A percentile compares a stretch with the other conserved stretches of the same genome.
Conservation (phyloP, 2,888 invertebrate species). For the Acheta domesticus region DNA sequence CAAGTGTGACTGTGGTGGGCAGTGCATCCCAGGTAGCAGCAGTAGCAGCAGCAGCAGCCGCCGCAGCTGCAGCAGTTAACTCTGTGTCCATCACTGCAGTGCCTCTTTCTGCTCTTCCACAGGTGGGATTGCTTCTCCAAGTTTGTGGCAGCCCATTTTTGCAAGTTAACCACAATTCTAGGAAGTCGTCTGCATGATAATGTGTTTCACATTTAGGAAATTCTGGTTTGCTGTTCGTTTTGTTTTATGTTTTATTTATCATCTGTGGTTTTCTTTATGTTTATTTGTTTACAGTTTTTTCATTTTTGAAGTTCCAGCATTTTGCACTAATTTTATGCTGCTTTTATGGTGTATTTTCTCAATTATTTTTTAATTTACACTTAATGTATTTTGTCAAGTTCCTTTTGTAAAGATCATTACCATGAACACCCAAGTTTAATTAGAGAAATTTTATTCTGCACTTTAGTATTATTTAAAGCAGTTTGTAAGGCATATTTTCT, state of each 20-base stretch:
- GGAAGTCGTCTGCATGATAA: not conserved
- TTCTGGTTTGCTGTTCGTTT: not conserved
- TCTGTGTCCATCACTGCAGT: slow-evolving; percentile 32
- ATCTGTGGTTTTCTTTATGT: not conserved
- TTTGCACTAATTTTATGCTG: too few species aligned
- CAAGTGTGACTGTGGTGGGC: slow-evolving; percentile 35
- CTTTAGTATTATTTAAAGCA: too few species aligned
- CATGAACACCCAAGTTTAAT: too few species aligned
- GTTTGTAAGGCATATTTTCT: too few species aligned
- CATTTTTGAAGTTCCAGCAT: not conserved
- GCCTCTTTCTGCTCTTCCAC: slow-evolving; percentile 26
- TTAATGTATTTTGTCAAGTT: too few species aligned
- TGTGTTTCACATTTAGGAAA: slow-evolving; percentile 4
- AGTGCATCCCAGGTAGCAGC: slow-evolving; percentile 31
- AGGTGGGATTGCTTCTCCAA: slow-evolving; percentile 26
- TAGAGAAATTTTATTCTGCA: too few species aligned
- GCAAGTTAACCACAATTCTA: not conserved
- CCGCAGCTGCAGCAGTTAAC: slow-evolving; percentile 22
- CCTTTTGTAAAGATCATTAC: too few species aligned
- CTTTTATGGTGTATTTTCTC: too few species aligned
- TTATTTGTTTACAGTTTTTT: not conserved
- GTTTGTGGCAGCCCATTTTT: not conserved
- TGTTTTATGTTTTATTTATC: too few species aligned
- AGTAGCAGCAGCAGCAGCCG: slow-evolving; percentile 25
- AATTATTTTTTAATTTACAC: too few species aligned